Evolutionary conservation across 2,797 vertebrate genomes (phyloP), one percentile per base, ranked within the genome.

Genomic region (Gallinago solitaria): DNA sequence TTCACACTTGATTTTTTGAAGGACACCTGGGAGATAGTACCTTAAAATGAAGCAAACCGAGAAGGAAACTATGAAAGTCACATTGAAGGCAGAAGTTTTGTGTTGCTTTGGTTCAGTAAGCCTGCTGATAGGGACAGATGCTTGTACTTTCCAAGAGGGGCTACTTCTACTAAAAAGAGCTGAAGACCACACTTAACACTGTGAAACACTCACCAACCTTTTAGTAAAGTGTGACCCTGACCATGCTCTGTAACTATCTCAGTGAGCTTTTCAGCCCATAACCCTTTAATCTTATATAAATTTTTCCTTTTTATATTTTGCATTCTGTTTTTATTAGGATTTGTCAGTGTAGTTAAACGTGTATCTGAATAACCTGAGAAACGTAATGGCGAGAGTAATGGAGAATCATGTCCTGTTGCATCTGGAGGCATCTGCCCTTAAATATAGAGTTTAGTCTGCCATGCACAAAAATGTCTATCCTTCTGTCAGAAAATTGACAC

Each of bases 31-130:
- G 15, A 74, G 39, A 63, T 84, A 53, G 9, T 5, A 18, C 17
- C 32, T 74, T 32, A 60, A 35, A 35, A 65, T 37, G 60, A 68
- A 80, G 21, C 20, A 92, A 82, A 59, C 48, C 50, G 56, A 78
- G 88, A 85, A 64, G 39, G 60, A 57, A 95, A 33, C n/a, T 12
- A 12, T 59, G 54, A 87, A 83, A 91, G 65, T 88, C 82, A 41
- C 0, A 21, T 21, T 78, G 57, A 87, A 96, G 48, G 76, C 27
- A 80, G 60, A 86, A 70, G 35, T 80, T 93, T 74, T 89, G 30
- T 61, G 30, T 43, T 87, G 53, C 57, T 65, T 92, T 71, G 50
- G 64, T 48, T 93, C 69, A 53, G 21, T 32, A 60, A 79, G 3
- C 23, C 43, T 65, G 27, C 59, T 89, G 70, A 93, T 54, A 39